Base-by-base conservation (phyloP, 2,888 invertebrate species). In the Oligia fasciuncula region DNA sequence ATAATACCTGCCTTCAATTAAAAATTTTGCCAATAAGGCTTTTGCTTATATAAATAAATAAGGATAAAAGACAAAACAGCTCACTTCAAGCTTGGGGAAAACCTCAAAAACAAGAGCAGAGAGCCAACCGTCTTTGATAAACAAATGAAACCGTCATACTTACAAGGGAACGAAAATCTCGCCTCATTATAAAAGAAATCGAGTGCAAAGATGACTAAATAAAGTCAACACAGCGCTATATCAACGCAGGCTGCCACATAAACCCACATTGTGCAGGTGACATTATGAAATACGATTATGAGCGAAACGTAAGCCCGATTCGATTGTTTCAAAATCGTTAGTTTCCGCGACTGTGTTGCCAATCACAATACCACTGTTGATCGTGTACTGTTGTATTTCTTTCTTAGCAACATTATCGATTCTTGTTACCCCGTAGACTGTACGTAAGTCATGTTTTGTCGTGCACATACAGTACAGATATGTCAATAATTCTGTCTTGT, bases 311-410 rank as follows among this genome's bases (percentile, higher is more conserved):
- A 89, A 90, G 83, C 79, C 80, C 66, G 80, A 82, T 78, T 80
- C 89, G 87, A 91, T 91, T 92, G 91, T 93, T 91, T 88, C 88
- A 89, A 87, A 91, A 93, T 88, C 87, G 88, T 90, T 88, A 91
- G 86, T 90, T 92, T 91, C 91, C 90, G 89, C 86, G 89, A 89
- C 87, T 86, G 81, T 82, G 87, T 89, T 77, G 84, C 76, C 65
- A 75, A 89, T 91, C 88, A 88, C 89, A 88, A 85, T 80, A 80
- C 88, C 87, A 89, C 87, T 91, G 90, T 91, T 88, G 81, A 85
- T 84, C 77, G 84, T 84, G 75, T 85, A 73, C 80, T 84, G 77
- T 80, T 88, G 87, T 85, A 83, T 86, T 86, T 87, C 83, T 86
- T 88, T 89, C 82, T 82, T 85, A 80, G 75, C 79, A 81, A 83